A percentile compares a stretch with the other conserved stretches of the same genome.
Conservation (phyloP, 2,113 vertebrate genomes). For the Micromys minutus region DNA sequence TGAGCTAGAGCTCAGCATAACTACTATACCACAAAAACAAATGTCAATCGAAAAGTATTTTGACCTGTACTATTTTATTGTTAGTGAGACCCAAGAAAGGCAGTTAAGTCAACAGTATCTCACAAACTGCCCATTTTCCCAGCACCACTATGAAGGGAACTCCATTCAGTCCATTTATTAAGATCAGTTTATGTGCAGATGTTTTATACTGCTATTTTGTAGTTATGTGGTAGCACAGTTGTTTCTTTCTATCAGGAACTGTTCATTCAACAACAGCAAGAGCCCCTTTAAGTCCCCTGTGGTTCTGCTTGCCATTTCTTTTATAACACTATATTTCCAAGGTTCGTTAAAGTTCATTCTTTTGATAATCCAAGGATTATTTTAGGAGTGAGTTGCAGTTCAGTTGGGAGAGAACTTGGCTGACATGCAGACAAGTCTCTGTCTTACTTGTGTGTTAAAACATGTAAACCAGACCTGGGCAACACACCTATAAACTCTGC, state of each 20-base stretch:
- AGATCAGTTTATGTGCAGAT: not conserved
- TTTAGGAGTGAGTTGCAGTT: not conserved
- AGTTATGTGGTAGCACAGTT: not conserved
- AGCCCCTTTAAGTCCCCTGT: not conserved
- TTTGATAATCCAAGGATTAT: not conserved
- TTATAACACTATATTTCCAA: not conserved
- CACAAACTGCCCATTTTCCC: not conserved
- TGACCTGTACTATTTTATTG: not conserved
- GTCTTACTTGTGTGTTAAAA: not conserved
- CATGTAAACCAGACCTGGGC: no score
- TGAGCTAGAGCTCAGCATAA: constrained; percentile 43
- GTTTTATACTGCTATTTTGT: not conserved
- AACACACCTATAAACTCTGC: not conserved
- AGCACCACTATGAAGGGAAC: not conserved
- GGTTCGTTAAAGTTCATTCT: not conserved
- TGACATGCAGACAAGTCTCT: no score
- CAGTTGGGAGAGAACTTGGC: not conserved
- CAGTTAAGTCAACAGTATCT: not conserved
- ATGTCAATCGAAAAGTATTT: constrained; percentile 51
- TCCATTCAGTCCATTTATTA: not conserved
- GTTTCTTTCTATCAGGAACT: not conserved
- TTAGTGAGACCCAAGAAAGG: not conserved
- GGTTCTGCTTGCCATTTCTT: not conserved
- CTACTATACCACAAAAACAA: constrained; percentile 27
- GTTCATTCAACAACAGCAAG: constrained; percentile 10